Base-by-base conservation (phyloP, 2,888 invertebrate genomes). In the Cephus pulcher region DNA sequence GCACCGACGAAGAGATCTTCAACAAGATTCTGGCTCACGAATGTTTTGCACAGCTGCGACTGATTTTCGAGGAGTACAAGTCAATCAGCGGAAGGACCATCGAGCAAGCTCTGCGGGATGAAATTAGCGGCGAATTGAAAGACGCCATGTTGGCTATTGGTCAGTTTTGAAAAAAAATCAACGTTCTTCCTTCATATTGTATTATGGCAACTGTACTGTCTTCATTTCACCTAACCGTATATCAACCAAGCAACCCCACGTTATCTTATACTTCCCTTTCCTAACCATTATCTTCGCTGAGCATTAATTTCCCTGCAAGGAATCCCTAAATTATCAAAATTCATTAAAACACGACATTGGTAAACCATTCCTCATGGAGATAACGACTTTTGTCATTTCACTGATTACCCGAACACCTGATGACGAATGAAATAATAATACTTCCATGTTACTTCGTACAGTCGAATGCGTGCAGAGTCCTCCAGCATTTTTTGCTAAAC, bases 1-100 rank as follows among this genome's bases (percentile, higher is more conserved):
- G 96, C 56, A 96, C 96, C 0, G 95, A 95, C 80, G 96, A 96
- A 89, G 95, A 95, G 86, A 93, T 94, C 4, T 96, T 96, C 87
- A 95, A 95, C 83, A 93, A 94, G 86, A 94, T 96, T 84, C 92
- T 96, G 89, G 95, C 95, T 0, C 95, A 96, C 87, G 95, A 95
- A 89, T 96, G 96, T 87, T 96, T 95, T 89, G 93, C 93, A 0
- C 96, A 96, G 89, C 92, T 96, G 84, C 93, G 94, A 1, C 92
- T 94, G 78, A 93, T 95, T 75, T 95, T 95, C 90, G 95, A 96
- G 84, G 95, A 95, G 89, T 97, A 97, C 92, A 95, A 95, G 91
- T 93, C 93, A 80, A 90, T 96, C 12, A 93, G 96, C 1, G 96
- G 96, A 0, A 94, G 95, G 88, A 95, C 95, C 82, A 94, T 96